A percentile compares a stretch with the other conserved stretches of the same genome.
These are phyloP conservation scores for Loris lydekkerianus DNA, from an alignment of 2,797 vertebrate genomes.

Conservation along the genomic window DNA sequence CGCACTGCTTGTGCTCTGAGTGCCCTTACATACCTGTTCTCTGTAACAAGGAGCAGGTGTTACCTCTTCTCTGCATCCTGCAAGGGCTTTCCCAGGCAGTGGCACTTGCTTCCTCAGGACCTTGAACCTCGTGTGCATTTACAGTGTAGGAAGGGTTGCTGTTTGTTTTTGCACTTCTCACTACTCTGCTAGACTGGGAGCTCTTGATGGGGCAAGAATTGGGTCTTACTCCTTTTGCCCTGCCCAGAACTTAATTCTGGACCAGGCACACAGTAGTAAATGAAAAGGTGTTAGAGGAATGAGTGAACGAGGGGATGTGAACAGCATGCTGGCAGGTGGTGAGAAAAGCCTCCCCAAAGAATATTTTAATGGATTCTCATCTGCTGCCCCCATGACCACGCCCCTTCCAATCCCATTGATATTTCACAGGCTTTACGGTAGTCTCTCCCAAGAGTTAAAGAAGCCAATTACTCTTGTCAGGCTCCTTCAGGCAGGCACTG, in stretches of 20 bases:
- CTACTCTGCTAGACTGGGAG: neutral
- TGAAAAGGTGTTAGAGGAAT: slow-evolving; percentile 52
- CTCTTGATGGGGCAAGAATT: neutral
- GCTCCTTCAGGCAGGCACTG: slow-evolving; percentile 75
- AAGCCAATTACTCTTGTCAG: slow-evolving; percentile 79
- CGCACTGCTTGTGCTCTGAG: neutral
- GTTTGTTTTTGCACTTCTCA: neutral
- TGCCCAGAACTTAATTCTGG: neutral
- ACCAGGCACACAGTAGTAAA: neutral
- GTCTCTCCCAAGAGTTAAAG: slow-evolving; percentile 79
- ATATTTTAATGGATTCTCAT: slow-evolving; percentile 81
- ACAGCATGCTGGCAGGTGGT: slow-evolving; percentile 46
- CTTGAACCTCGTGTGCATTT: neutral
- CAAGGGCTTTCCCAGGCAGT: neutral
- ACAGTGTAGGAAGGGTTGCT: neutral
- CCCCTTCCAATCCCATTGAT: slow-evolving; percentile 78
- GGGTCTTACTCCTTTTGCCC: slow-evolving; percentile 19
- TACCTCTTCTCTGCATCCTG: neutral
- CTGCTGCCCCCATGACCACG: slow-evolving; percentile 67
- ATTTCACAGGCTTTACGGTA: slow-evolving; percentile 79
- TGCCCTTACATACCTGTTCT: neutral
- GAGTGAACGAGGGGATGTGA: slow-evolving; percentile 27
- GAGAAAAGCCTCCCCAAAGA: slow-evolving; percentile 71
- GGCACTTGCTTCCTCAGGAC: neutral
- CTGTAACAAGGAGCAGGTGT: slow-evolving; percentile 16